These are phyloP conservation scores for Hexactinellida sp. DNA, from an alignment of 37 sponge, comb jelly and placozoan genomes.

Conservation along the genomic window DNA sequence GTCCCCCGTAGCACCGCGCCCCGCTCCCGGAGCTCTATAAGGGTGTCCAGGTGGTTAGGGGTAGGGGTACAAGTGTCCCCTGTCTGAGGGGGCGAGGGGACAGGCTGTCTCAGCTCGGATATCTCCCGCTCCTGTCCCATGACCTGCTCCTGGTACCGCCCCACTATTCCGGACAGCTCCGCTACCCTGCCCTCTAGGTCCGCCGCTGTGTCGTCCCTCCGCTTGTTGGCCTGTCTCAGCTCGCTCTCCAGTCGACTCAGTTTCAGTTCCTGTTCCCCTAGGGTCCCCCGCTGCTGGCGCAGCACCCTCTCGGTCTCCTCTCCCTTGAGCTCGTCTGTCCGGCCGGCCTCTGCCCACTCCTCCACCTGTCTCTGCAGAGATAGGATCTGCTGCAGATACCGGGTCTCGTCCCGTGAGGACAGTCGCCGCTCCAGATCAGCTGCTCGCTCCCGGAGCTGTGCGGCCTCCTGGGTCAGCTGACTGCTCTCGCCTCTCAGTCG, in stretches of 20 bases:
- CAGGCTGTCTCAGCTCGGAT: neutral
- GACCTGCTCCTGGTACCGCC: neutral
- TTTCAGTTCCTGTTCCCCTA: neutral
- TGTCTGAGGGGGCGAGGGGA: neutral
- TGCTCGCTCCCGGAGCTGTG: neutral
- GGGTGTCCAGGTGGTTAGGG: neutral
- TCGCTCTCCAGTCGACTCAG: neutral
- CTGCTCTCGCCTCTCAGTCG: neutral
- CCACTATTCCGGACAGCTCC: neutral
- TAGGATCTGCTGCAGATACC: slow-evolving; percentile 18
- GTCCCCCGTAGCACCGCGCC: neutral
- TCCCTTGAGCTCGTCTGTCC: neutral
- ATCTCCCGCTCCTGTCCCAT: neutral
- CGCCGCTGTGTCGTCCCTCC: neutral
- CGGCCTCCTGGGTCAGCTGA: neutral
- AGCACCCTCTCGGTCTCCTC: neutral
- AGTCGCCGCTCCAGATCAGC: neutral
- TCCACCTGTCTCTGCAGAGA: slow-evolving; percentile 23
- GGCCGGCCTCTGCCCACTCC: neutral
- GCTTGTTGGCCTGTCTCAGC: neutral
- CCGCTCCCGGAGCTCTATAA: neutral
- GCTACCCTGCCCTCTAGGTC: neutral
- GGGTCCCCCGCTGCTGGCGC: neutral
- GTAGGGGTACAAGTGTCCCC: neutral
- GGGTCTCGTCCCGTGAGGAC: neutral